phyloP scores from a whole-genome alignment of 2,797 vertebrate species.

The Acipenser oxyrinchus region DNA sequence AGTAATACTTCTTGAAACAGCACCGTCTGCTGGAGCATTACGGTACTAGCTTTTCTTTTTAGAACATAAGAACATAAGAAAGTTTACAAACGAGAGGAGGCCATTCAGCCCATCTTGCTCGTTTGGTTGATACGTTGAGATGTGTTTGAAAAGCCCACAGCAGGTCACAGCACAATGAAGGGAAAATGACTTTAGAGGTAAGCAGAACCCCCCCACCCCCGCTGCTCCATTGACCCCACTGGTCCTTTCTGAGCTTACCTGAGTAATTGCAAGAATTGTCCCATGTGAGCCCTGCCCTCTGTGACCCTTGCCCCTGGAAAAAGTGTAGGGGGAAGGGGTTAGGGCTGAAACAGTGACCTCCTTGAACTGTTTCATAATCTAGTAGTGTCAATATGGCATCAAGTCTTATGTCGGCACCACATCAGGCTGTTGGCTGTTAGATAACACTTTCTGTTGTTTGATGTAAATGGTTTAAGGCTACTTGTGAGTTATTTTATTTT shows the following conservation, averaged over 20 bases:
- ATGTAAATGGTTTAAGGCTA: no score
- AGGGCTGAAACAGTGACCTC: slow-evolving; percentile 18
- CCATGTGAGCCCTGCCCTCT: slow-evolving; percentile 40
- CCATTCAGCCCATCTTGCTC: no score
- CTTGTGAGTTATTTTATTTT: no score
- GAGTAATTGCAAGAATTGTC: slow-evolving; percentile 50
- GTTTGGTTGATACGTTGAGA: no score
- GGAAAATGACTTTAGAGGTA: no score
- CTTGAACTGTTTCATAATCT: slow-evolving; percentile 23
- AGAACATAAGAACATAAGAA: no score
- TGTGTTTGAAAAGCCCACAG: not conserved
- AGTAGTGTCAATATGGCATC: slow-evolving; percentile 16
- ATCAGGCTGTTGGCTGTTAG: no score
- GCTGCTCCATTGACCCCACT: slow-evolving; percentile 3
- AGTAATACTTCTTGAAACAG: slow-evolving; percentile 32
- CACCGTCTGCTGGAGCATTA: slow-evolving; percentile 50
- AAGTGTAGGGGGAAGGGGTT: slow-evolving; percentile 38
- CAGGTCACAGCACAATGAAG: no score
- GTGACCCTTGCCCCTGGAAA: slow-evolving; percentile 45
- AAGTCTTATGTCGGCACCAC: not conserved
- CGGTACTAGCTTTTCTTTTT: not conserved
- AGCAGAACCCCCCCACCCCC: no score
- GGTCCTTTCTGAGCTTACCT: slow-evolving; percentile 34
- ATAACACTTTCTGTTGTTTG: no score
- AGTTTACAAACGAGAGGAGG: no score